Percentiles rank a stretch among this genome's conserved stretches.
Evolutionary conservation across 2,888 invertebrate species (phyloP).

Genomic region (Ochropacha duplaris): DNA sequence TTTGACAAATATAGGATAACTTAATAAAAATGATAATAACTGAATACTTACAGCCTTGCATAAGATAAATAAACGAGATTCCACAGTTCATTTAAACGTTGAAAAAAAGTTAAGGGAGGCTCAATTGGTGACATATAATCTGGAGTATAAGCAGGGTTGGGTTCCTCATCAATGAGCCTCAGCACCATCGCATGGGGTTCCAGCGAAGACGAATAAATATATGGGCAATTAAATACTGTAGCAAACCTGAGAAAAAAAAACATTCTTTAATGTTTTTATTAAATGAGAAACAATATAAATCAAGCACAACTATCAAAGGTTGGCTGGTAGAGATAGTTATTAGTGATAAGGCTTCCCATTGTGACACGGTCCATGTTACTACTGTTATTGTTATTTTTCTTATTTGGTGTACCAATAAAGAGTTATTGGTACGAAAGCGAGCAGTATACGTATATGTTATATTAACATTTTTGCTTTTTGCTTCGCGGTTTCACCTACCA

Average conservation of each 20-base stretch:
- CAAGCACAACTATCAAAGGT: too few species aligned
- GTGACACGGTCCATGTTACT: too few species aligned
- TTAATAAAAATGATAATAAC: neutral
- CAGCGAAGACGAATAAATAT: slow-evolving; percentile 38
- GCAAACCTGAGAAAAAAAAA: slow-evolving; percentile 28
- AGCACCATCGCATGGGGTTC: slow-evolving; percentile 36
- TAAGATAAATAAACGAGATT: neutral
- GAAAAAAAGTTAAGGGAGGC: slow-evolving; percentile 37
- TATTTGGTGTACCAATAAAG: too few species aligned
- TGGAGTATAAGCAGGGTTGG: slow-evolving; percentile 41
- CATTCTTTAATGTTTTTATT: neutral
- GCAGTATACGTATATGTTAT: too few species aligned
- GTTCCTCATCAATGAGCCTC: slow-evolving; percentile 31
- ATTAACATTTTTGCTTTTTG: too few species aligned
- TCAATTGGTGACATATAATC: slow-evolving; percentile 25
- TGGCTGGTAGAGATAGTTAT: too few species aligned
- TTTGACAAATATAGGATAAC: too few species aligned
- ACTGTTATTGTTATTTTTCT: too few species aligned
- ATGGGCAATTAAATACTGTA: slow-evolving; percentile 37
- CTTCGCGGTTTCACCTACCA: too few species aligned
- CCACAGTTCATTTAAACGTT: slow-evolving; percentile 35
- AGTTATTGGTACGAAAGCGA: too few species aligned
- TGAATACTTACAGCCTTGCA: neutral
- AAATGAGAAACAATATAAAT: neutral
- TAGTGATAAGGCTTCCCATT: too few species aligned